phyloP scores from a whole-genome alignment of 2,113 vertebrate genomes.

The Oriolus oriolus region DNA sequence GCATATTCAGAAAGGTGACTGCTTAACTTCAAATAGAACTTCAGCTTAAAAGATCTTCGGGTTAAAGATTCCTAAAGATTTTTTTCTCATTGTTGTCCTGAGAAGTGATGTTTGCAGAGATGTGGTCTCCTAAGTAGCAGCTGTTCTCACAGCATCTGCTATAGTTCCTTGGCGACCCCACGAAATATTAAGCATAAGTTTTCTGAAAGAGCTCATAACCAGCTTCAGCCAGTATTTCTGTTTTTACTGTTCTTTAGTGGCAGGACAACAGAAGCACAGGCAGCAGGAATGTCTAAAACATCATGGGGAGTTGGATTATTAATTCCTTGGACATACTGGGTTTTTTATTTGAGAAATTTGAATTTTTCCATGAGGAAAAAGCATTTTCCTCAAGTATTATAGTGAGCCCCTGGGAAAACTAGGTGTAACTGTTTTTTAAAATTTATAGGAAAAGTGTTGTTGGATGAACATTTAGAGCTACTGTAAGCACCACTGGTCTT shows the following conservation, averaged over 20 bases:
- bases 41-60: not conserved
- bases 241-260: not conserved
- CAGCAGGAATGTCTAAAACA: not conserved
- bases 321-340: not conserved
- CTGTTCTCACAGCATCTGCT: not conserved
- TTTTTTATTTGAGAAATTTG: not conserved
- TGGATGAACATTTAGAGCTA: not conserved
- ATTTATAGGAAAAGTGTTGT: not conserved
- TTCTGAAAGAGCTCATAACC: not conserved
- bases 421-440: not conserved
- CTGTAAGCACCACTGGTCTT: not conserved
- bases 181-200: not conserved
- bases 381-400: not conserved
- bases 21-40: not conserved
- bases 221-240: not conserved
- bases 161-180: not conserved
- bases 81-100: not conserved
- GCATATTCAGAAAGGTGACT: not conserved
- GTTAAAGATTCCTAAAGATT: not conserved
- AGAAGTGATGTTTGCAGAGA: not conserved
- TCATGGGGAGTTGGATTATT: not conserved
- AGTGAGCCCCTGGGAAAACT: not conserved
- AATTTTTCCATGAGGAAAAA: not conserved
- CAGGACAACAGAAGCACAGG: not conserved
- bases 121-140: not conserved